Base-by-base conservation (phyloP, 2,113 vertebrate genomes). In the Terrapene triunguis region DNA sequence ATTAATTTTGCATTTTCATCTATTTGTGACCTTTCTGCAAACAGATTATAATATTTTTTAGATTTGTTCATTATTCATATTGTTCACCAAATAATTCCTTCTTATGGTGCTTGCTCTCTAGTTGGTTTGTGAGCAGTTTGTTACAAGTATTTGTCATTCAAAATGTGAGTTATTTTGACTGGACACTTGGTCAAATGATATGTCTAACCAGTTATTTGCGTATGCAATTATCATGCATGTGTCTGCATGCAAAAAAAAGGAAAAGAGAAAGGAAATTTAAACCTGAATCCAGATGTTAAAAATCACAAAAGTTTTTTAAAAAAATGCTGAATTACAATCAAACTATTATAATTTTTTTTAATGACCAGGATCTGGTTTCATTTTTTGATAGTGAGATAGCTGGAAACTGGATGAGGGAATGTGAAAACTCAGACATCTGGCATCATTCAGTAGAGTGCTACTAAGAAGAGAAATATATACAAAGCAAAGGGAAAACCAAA, bases 51-150 rank as follows among this genome's bases (percentile, higher is more conserved):
- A 96, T 82, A 50, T 48, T 96, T 82, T 38, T 59, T 54, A 87
- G 57, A 81, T 88, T 27, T 42, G 59, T 54, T 91, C 81, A 83
- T 93, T 89, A 92, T 85, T 92, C 82, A 91, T 85, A 85, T 69
- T 4, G 88, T 94, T 96, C 96, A 59, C 94, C 84, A 91, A 92
- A 94, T 93, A 80, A 10, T 29, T 94, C 82, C 93, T 87, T 80
- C 82, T 85, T 65, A 92, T 27, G 92, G n/a, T 47, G 95, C 87
- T 86, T 91, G 62, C 87, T 94, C 89, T 93, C 22, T 32, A 47
- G 89, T 79, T 91, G 72, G 38, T 59, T 88, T 65, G 54, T 47
- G 69, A 94, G 74, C 79, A 89, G 44, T 35, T 79, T 54, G 44
- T 55, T 91, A n/a, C 54, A 94, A 91, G 82, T 80, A 88, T 91